Conservation (phyloP, 92 coral and sea anemone genomes). For the Paragorgia papillata region DNA sequence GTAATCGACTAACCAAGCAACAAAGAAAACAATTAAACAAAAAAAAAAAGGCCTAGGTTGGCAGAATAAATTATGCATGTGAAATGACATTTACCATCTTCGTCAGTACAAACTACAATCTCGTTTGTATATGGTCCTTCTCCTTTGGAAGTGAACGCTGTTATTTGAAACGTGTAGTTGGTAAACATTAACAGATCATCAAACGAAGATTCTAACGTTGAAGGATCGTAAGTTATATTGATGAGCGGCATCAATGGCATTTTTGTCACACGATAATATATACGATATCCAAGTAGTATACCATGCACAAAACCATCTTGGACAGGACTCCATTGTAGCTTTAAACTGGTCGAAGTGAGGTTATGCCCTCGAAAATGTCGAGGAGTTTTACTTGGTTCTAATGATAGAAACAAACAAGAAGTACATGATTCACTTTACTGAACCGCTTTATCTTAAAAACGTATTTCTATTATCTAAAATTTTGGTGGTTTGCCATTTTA, state of each 20-base stretch:
- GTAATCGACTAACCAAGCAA: conserved; percentile 44
- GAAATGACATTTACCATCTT: conserved; percentile 58
- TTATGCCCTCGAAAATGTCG: conserved; percentile 47
- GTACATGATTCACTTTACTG: too few species aligned
- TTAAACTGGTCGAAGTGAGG: conserved; percentile 60
- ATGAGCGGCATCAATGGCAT: conserved; percentile 10
- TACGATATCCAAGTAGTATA: conserved; percentile 53
- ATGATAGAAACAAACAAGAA: neutral
- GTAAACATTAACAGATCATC: conserved; percentile 48
- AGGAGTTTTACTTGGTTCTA: conserved; percentile 67
- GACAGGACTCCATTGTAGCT: conserved; percentile 58
- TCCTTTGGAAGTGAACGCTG: conserved; percentile 64
- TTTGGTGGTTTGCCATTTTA: too few species aligned
- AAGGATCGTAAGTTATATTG: conserved; percentile 7
- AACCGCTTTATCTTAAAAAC: too few species aligned
- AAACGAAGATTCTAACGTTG: conserved; percentile 1
- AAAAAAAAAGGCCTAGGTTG: too few species aligned
- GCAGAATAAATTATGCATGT: conserved; percentile 40
- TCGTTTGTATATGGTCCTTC: conserved; percentile 42
- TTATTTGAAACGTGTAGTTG: conserved; percentile 54
- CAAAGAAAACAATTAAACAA: conserved; percentile 49
- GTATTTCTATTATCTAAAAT: too few species aligned
- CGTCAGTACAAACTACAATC: conserved; percentile 56
- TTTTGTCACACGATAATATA: conserved; percentile 44
- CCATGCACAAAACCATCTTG: conserved; percentile 66